These are phyloP conservation scores for Columba janthina DNA, from an alignment of 2,113 vertebrate genomes.

Conservation along the genomic window DNA sequence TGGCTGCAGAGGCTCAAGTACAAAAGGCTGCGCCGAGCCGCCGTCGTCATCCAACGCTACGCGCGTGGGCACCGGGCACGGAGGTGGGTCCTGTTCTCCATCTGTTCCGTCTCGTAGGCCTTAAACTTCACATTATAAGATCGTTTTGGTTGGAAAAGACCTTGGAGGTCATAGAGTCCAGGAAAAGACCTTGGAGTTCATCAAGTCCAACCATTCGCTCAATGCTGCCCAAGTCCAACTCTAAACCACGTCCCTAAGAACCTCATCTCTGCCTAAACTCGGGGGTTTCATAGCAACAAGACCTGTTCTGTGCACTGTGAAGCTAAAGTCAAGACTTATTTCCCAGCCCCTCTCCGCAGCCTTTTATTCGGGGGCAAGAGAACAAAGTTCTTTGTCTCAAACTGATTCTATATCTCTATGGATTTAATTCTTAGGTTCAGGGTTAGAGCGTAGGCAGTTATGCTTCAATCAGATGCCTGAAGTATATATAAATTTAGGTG, in stretches of 20 bases:
- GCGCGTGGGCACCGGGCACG: slow-evolving; percentile 85
- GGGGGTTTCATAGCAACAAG: not conserved
- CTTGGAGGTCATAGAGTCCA: no score
- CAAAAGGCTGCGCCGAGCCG: slow-evolving; percentile 73
- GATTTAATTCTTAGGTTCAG: not conserved
- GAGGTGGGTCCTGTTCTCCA: slow-evolving; percentile 73
- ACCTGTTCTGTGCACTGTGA: rapidly evolving
- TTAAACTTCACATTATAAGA: no score
- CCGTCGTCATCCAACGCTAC: slow-evolving; percentile 82
- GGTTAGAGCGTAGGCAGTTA: not conserved
- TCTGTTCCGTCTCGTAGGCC: rapidly evolving
- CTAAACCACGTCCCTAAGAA: no score
- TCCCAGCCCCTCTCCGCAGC: not conserved
- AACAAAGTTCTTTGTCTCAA: not conserved
- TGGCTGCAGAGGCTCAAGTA: slow-evolving; percentile 90
- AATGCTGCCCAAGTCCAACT: no score
- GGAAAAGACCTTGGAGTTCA: no score
- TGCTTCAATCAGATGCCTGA: not conserved
- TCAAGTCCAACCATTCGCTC: no score
- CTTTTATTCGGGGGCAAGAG: not conserved
- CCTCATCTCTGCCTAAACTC: no score
- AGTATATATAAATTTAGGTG: not conserved
- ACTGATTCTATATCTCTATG: rapidly evolving
- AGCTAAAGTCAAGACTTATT: not conserved
- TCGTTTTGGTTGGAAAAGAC: no score